Conservation (phyloP, 1,140 invertebrate species). For the Bombus waltoni region DNA sequence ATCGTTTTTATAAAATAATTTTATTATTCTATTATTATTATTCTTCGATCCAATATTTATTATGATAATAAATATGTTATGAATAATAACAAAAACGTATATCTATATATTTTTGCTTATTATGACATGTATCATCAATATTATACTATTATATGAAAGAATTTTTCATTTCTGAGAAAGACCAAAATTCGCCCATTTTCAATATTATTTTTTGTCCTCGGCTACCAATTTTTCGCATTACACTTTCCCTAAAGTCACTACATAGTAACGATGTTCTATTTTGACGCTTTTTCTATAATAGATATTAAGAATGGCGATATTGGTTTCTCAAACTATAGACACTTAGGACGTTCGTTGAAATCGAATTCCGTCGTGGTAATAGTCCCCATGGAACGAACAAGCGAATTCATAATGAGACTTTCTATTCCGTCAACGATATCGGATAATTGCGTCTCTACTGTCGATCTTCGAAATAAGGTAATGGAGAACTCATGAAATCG, state of each 20-base stretch:
- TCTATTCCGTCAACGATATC: slow-evolving; percentile 67
- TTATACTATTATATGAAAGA: no score
- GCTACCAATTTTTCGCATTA: neutral
- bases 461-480: slow-evolving; percentile 69
- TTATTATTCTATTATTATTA: no score
- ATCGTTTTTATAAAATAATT: no score
- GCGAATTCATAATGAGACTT: slow-evolving; percentile 60
- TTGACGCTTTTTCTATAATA: neutral
- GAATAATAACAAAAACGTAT: no score
- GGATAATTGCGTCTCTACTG: slow-evolving; percentile 65
- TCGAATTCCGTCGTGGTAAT: slow-evolving; percentile 2
- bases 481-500: slow-evolving; percentile 71
- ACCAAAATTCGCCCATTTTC: neutral
- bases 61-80: no score
- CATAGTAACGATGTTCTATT: neutral
- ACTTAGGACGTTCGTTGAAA: slow-evolving; percentile 1
- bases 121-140: no score
- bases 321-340: neutral
- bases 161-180: no score
- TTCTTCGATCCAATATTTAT: no score
- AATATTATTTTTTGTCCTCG: neutral
- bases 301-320: neutral
- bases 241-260: neutral
- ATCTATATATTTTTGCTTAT: no score
- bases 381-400: slow-evolving; percentile 22